These are phyloP conservation scores for Centropus bengalensis DNA, from an alignment of 2,113 vertebrate species.

Conservation along the genomic window DNA sequence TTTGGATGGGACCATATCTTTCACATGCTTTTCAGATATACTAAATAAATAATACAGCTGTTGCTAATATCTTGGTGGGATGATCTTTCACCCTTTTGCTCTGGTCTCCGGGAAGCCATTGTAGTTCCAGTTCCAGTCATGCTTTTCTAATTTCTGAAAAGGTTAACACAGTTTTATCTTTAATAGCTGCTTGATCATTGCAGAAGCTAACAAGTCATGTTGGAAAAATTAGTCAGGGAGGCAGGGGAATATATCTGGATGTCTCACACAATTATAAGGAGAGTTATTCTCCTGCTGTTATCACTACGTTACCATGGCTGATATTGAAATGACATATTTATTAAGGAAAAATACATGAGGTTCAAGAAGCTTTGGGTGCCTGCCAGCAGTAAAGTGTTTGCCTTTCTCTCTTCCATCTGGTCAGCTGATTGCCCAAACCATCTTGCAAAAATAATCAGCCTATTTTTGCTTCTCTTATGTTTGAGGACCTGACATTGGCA, in stretches of 20 bases:
- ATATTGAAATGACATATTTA: constrained; percentile 68
- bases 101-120: constrained; percentile 57
- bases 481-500: background rate
- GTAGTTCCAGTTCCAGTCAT: constrained; percentile 60
- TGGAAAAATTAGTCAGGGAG: constrained; percentile 73
- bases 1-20: constrained; percentile 46
- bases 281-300: constrained; percentile 62
- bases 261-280: constrained; percentile 44
- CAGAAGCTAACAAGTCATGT: constrained; percentile 74
- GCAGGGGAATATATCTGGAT: constrained; percentile 46
- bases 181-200: constrained; percentile 77
- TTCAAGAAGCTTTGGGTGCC: constrained; percentile 65
- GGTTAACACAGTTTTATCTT: constrained; percentile 73
- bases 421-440: constrained; percentile 28
- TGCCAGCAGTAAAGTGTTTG: constrained; percentile 13
- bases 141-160: constrained; percentile 75
- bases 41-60: constrained; percentile 70
- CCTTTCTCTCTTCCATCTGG: constrained; percentile 37
- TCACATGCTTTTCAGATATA: constrained; percentile 34
- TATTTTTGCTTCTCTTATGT: background rate
- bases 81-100: constrained; percentile 64
- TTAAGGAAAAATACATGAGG: constrained; percentile 55
- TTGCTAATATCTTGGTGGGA: constrained; percentile 42
- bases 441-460: background rate
- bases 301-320: constrained; percentile 46